Conservation (phyloP, 2,797 vertebrate species). For the Anguilla anguilla region DNA sequence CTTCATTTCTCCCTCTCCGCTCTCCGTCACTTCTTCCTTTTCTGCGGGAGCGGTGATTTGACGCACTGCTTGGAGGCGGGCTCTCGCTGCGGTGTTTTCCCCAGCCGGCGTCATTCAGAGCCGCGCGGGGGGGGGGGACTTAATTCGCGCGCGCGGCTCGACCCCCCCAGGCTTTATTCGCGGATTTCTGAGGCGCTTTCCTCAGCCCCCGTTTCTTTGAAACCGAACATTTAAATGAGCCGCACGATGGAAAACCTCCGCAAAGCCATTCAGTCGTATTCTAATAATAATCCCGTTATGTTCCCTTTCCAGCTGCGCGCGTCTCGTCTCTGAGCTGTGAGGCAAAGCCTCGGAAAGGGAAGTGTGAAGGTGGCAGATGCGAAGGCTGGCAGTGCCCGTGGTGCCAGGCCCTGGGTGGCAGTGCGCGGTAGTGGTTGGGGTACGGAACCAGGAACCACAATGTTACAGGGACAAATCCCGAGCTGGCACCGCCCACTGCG, state of each 20-base stretch:
- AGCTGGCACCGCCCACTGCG: not conserved
- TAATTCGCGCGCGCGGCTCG: not conserved
- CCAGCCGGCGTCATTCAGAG: not conserved
- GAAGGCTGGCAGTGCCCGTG: not conserved
- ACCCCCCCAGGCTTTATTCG: not conserved
- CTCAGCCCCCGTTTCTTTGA: not conserved
- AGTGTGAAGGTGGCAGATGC: not conserved
- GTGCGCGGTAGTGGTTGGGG: not conserved
- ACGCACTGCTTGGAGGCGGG: not conserved
- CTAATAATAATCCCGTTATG: not conserved
- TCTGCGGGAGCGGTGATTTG: not conserved
- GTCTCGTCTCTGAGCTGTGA: not conserved
- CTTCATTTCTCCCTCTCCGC: not conserved
- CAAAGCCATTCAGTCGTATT: not conserved
- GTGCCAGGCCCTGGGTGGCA: not conserved
- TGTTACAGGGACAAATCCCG: not conserved
- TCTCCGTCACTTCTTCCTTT: not conserved
- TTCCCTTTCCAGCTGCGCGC: not conserved
- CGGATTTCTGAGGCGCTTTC: not conserved
- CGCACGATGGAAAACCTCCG: not conserved
- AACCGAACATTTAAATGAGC: not conserved
- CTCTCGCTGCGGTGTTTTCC: not conserved
- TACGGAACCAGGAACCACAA: not conserved
- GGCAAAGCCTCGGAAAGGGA: not conserved
- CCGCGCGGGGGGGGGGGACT: not conserved